Conservation (phyloP, 1,140 invertebrate genomes). For the Pteromalus puparum region DNA sequence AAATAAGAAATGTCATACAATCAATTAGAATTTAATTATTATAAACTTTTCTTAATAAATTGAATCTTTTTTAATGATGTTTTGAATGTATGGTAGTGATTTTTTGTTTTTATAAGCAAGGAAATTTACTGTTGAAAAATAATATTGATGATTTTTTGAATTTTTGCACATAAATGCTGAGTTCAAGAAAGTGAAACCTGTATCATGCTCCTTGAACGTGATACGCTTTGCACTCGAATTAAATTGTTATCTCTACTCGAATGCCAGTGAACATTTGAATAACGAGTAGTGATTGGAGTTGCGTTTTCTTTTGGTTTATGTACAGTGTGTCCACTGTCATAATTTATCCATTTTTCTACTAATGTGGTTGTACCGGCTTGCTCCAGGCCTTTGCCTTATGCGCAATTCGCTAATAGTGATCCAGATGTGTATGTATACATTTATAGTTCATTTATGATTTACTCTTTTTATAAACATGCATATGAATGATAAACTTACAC, state of each 20-base stretch:
- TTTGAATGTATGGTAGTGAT: constrained; percentile 31
- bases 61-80: neutral
- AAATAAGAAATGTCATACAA: neutral
- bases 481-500: constrained; percentile 31
- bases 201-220: constrained; percentile 41
- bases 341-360: constrained; percentile 42
- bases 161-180: neutral
- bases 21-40: neutral
- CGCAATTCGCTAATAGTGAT: constrained; percentile 9
- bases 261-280: constrained; percentile 68
- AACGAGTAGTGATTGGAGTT: constrained; percentile 73
- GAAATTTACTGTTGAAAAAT: constrained; percentile 1
- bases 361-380: constrained; percentile 75
- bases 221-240: constrained; percentile 47
- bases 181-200: neutral
- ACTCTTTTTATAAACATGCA: constrained; percentile 37
- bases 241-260: constrained; percentile 59
- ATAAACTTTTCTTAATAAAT: neutral
- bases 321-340: constrained; percentile 55
- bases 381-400: constrained; percentile 67
- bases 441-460: constrained; percentile 20
- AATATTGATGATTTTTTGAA: neutral
- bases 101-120: constrained; percentile 33
- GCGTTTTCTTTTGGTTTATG: constrained; percentile 63
- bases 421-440: constrained; percentile 34